Base-by-base conservation (phyloP, 2,113 vertebrate species). In the Mastomys natalensis region DNA sequence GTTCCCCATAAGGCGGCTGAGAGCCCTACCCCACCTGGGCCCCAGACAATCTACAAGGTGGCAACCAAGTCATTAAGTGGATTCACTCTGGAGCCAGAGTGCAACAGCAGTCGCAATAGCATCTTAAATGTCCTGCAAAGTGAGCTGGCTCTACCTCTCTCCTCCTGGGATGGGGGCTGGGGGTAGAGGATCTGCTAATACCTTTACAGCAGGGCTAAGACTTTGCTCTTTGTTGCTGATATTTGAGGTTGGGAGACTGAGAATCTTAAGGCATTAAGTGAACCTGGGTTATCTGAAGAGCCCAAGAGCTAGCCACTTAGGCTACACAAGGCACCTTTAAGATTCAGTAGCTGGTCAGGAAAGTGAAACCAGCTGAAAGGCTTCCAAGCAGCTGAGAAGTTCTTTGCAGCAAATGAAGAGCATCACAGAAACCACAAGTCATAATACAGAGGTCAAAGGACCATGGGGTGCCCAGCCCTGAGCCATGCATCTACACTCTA, bases 261-360 rank as follows among this genome's bases (percentile, higher is more conserved):
- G 68, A 72, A 53, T 73, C 16, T 2, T 68, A 87, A 89, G 76
- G 87, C 66, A 74, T n/a, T 15, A 95, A 85, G 40, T 12, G 37
- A 95, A 94, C 81, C 94, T 88, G 45, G 31, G 68, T 3, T 0
- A 85, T 90, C 62, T 53, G 48, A 91, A 78, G 77, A 93, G 62
- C 34, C 86, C 43, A 73, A 73, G 22, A 62, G 34, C 87, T 64
- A 80, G 92, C 55, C 87, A 76, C 51, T 94, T 88, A 87, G 70
- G 80, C 43, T 9, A n/a, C 13, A 55, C 13, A 17, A 48, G 58
- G 24, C 74, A 66, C 58, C 90, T 95, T 91, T 60, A 94, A 96
- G 48, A 80, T 37, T 91, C 51, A 68, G 90, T 89, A 74, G 93
- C 43, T n/a, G 51, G 58, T 80, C 64, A 96, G 89, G 81, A 95